phyloP scores from a whole-genome alignment of 2,888 invertebrate species.

The Hypselothyrea guttata region DNA sequence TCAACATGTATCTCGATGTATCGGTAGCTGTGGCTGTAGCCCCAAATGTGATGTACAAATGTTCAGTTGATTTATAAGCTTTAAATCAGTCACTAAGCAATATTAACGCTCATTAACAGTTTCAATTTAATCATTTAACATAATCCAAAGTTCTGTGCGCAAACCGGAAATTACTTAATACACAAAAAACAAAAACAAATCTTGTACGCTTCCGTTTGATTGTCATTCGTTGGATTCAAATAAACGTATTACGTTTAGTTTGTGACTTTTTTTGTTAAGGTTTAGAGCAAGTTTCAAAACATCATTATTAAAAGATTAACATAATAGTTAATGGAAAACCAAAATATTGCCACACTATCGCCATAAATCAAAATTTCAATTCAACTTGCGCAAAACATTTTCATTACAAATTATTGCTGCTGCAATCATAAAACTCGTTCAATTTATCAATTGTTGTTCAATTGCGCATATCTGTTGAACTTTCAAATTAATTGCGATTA shows the following conservation, averaged over 20 bases:
- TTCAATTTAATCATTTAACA: conserved; percentile 11
- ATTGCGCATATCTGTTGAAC: conserved; percentile 5
- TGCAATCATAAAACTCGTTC: conserved; percentile 2
- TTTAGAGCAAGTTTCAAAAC: too few species aligned
- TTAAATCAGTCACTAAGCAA: conserved; percentile 30
- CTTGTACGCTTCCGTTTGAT: conserved; percentile 62
- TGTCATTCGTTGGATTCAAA: conserved; percentile 20
- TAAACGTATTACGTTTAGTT: conserved; percentile 1
- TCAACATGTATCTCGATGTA: too few species aligned
- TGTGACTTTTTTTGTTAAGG: conserved; percentile 2
- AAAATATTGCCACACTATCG: conserved; percentile 9
- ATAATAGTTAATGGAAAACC: conserved; percentile 18
- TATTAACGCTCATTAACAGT: conserved; percentile 29
- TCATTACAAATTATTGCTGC: not conserved
- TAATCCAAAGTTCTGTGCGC: conserved; percentile 3
- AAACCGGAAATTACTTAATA: conserved; percentile 65
- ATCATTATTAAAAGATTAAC: conserved; percentile 21
- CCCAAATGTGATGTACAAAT: not conserved
- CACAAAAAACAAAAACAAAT: conserved; percentile 34
- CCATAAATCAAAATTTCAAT: not conserved
- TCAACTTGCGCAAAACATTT: not conserved
- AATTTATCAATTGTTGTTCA: conserved; percentile 9
- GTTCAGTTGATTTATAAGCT: conserved; percentile 8
- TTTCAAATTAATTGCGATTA: conserved; percentile 18
- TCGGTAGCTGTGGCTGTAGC: too few species aligned